These are phyloP conservation scores for Melanotaenia nigrans DNA, from an alignment of 2,797 vertebrate species.

Conservation along the genomic window DNA sequence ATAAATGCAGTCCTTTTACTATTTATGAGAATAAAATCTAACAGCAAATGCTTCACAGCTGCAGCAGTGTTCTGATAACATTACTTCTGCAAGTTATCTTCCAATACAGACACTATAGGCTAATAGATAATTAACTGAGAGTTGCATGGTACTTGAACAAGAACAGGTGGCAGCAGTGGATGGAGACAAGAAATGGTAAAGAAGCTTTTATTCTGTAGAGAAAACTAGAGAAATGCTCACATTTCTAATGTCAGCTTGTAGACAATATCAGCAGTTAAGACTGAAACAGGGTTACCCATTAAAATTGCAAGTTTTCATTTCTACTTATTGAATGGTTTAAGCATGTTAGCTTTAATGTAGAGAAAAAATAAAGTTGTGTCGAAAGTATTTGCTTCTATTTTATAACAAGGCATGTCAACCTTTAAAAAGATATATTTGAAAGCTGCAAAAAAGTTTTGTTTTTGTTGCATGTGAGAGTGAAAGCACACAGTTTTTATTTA, in stretches of 20 bases:
- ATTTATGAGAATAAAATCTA: not conserved
- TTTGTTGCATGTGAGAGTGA: conserved; percentile 10
- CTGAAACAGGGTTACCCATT: not conserved
- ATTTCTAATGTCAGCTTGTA: not conserved
- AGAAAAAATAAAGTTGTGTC: too few species aligned
- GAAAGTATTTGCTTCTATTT: not conserved
- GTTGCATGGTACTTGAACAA: not conserved
- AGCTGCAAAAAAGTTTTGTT: conserved; percentile 10
- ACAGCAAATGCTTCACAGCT: not conserved
- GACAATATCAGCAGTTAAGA: not conserved
- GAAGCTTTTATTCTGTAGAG: not conserved
- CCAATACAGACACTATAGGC: not conserved
- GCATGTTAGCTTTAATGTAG: not conserved
- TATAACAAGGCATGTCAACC: not conserved
- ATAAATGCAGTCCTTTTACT: not conserved
- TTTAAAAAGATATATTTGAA: not conserved
- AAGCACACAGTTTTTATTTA: conserved; percentile 3
- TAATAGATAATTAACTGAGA: not conserved
- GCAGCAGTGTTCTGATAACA: not conserved
- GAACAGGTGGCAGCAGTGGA: not conserved
- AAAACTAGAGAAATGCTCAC: not conserved
- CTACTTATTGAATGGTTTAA: not conserved
- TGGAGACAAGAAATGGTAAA: not conserved
- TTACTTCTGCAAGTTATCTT: not conserved
- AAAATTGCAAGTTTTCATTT: not conserved